Conservation (phyloP, 2,797 vertebrate genomes). For the Lateolabrax maculatus region DNA sequence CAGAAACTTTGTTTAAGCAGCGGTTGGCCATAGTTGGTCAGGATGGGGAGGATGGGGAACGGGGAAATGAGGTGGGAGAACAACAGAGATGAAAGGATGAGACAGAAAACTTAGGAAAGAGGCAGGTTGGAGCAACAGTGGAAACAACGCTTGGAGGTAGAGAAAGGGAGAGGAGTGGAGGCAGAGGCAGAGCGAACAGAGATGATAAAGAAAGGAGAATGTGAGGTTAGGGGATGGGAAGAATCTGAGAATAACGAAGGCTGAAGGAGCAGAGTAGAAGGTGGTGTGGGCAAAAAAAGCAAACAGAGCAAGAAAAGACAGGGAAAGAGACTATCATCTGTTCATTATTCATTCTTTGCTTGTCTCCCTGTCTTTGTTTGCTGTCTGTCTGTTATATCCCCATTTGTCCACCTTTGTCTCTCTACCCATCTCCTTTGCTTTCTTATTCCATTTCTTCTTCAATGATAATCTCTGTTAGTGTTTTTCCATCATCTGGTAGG, state of each 20-base stretch:
- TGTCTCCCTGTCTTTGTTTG: conserved; percentile 4
- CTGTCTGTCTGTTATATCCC: conserved; percentile 10
- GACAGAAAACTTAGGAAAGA: conserved; percentile 59
- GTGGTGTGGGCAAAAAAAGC: conserved; percentile 21
- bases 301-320: conserved; percentile 1
- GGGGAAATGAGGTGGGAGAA: conserved; percentile 45
- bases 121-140: conserved; percentile 36
- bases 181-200: conserved; percentile 33
- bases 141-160: conserved; percentile 55
- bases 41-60: conserved; percentile 5
- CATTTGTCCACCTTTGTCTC: neutral
- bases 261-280: conserved; percentile 52
- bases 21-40: conserved; percentile 48
- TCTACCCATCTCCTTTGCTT: neutral
- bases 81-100: conserved; percentile 73
- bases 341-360: conserved; percentile 31
- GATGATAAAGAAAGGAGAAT: conserved; percentile 43
- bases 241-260: conserved; percentile 38
- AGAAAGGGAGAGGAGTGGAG: conserved; percentile 16
- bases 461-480: neutral
- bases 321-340: neutral
- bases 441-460: neutral
- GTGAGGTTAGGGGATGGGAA: conserved; percentile 39
- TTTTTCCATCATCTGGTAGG: conserved; percentile 8
- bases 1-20: conserved; percentile 63